phyloP scores from a whole-genome alignment of 2,888 invertebrate genomes.

The Tromatobia lineatoria region DNA sequence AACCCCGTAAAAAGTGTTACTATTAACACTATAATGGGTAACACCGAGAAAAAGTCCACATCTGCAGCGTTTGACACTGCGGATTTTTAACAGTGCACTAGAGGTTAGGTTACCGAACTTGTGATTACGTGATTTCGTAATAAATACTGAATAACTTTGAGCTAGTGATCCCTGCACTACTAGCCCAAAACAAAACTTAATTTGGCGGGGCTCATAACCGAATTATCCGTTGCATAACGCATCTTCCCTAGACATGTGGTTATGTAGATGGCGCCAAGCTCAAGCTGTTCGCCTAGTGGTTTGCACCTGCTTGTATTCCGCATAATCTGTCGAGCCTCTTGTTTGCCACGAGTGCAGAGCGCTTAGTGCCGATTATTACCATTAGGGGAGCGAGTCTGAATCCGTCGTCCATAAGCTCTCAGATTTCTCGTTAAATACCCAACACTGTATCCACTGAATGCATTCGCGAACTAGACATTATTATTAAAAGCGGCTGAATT shows the following conservation, averaged over 20 bases:
- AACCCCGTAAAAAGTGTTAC: too few species aligned
- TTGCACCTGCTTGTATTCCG: conserved; percentile 51
- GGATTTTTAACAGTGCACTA: too few species aligned
- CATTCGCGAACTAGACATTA: neutral
- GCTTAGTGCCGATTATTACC: conserved; percentile 62
- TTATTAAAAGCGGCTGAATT: neutral
- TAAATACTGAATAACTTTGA: neutral
- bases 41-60: too few species aligned
- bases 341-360: conserved; percentile 50
- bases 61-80: too few species aligned
- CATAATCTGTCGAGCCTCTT: conserved; percentile 58
- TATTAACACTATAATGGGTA: too few species aligned
- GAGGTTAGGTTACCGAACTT: too few species aligned
- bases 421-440: conserved; percentile 39
- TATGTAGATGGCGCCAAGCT: conserved; percentile 29
- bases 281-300: conserved; percentile 4
- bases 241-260: conserved; percentile 10
- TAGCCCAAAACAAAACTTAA: too few species aligned
- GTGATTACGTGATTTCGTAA: too few species aligned
- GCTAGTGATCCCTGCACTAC: neutral
- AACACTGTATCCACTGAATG: conserved; percentile 1
- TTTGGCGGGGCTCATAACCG: neutral
- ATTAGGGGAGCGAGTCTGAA: conserved; percentile 49
- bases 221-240: conserved; percentile 8
- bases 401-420: conserved; percentile 46